Percentiles rank a stretch among this genome's conserved stretches.
Conservation (phyloP, 2,797 vertebrate species). For the Zalophus californianus region DNA sequence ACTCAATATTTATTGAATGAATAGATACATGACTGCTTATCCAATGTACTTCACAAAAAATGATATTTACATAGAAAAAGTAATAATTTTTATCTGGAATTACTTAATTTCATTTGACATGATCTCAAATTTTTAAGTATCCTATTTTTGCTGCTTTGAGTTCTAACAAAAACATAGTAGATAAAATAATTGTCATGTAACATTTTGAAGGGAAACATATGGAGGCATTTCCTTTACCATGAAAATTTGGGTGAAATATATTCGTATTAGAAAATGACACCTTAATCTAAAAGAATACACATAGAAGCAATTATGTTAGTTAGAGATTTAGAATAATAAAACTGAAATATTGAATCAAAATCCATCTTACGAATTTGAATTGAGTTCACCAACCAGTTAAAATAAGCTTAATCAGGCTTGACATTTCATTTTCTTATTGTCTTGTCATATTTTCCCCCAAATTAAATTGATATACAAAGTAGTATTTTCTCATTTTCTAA, state of each 20-base stretch:
- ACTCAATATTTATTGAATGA: background rate
- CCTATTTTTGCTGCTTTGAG: conserved; percentile 5
- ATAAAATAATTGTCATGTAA: conserved; percentile 59
- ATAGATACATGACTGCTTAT: background rate
- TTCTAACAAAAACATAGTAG: conserved; percentile 35
- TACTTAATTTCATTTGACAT: conserved; percentile 11
- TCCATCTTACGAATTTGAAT: conserved; percentile 82
- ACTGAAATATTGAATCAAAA: conserved; percentile 78
- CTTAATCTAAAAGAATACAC: conserved; percentile 72
- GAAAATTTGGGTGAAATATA: conserved; percentile 78
- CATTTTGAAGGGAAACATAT: conserved; percentile 64
- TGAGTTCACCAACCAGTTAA: conserved; percentile 83
- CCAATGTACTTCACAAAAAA: background rate
- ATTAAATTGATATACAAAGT: conserved; percentile 81
- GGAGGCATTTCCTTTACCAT: conserved; percentile 58
- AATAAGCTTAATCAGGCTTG: conserved; percentile 86
- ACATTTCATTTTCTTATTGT: conserved; percentile 87
- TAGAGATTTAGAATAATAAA: conserved; percentile 80
- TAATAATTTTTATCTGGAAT: conserved; percentile 44
- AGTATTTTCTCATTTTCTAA: conserved; percentile 83
- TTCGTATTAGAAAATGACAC: conserved; percentile 79
- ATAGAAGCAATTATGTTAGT: conserved; percentile 79
- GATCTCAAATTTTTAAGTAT: conserved; percentile 57
- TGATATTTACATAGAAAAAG: conserved; percentile 37
- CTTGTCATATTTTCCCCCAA: conserved; percentile 81